phyloP scores from a whole-genome alignment of 2,113 vertebrate genomes.

The Gopherus evgoodei region DNA sequence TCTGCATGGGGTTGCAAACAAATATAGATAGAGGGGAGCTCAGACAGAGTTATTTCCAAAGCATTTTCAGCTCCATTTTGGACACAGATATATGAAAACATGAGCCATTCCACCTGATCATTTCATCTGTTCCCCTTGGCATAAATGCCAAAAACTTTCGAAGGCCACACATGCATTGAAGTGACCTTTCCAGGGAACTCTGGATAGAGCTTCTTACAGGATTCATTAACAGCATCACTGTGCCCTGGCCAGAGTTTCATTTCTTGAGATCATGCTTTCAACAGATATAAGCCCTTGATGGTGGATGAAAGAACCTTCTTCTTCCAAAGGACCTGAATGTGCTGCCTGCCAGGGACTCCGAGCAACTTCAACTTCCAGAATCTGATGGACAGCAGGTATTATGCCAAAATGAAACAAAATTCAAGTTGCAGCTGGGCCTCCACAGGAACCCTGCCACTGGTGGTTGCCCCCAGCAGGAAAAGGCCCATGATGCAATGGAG shows the following conservation, averaged over 20 bases:
- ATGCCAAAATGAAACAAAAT: neutral
- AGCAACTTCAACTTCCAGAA: neutral
- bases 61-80: neutral
- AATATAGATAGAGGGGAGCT: neutral
- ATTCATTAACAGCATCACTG: neutral
- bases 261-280: neutral
- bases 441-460: neutral
- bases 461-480: too few relatives aligned
- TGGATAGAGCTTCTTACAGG: neutral
- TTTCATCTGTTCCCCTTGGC: neutral
- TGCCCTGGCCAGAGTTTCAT: neutral
- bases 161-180: neutral
- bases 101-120: neutral
- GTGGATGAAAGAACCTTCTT: neutral
- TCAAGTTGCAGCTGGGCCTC: neutral
- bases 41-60: neutral
- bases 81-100: neutral
- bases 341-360: neutral
- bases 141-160: neutral
- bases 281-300: neutral
- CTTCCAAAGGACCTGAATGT: neutral
- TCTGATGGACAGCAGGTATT: neutral
- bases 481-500: too few relatives aligned
- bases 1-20: neutral
- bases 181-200: neutral